phyloP scores from a whole-genome alignment of 2,888 invertebrate species.

The Nebria salina region DNA sequence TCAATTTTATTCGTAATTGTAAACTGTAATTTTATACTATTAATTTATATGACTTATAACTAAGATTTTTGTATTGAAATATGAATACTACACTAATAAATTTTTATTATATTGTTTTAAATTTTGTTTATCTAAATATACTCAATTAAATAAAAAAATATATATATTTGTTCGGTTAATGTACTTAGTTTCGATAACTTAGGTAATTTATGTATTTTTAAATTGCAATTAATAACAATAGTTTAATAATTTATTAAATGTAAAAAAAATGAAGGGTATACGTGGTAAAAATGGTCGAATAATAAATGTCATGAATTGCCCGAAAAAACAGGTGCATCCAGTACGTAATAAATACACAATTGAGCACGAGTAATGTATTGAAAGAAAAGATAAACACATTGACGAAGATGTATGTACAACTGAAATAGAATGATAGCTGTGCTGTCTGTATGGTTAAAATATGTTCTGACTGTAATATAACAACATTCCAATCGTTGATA shows the following conservation, averaged over 20 bases:
- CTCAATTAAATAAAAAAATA: too few relatives aligned
- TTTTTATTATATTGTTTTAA: too few relatives aligned
- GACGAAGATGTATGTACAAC: neutral
- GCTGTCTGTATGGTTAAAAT: neutral
- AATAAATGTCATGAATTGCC: neutral
- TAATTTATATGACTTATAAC: too few relatives aligned
- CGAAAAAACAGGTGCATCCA: neutral
- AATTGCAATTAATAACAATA: too few relatives aligned
- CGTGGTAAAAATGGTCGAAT: neutral
- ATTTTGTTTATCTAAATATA: too few relatives aligned
- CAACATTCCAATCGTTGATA: neutral
- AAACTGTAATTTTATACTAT: too few relatives aligned
- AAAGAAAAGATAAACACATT: neutral
- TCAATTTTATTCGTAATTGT: too few relatives aligned
- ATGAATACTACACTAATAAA: too few relatives aligned
- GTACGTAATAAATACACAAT: neutral
- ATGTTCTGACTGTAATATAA: conserved; percentile 1
- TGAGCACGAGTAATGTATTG: neutral
- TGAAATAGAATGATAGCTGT: neutral
- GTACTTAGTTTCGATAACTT: too few relatives aligned
- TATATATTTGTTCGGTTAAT: too few relatives aligned
- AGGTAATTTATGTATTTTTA: too few relatives aligned
- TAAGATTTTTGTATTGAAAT: too few relatives aligned
- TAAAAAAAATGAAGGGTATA: neutral
- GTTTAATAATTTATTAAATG: neutral